Evolutionary conservation across 53 echinoderm and acorn worm genomes (phyloP).

Genomic region (Echinometra lucunter): DNA sequence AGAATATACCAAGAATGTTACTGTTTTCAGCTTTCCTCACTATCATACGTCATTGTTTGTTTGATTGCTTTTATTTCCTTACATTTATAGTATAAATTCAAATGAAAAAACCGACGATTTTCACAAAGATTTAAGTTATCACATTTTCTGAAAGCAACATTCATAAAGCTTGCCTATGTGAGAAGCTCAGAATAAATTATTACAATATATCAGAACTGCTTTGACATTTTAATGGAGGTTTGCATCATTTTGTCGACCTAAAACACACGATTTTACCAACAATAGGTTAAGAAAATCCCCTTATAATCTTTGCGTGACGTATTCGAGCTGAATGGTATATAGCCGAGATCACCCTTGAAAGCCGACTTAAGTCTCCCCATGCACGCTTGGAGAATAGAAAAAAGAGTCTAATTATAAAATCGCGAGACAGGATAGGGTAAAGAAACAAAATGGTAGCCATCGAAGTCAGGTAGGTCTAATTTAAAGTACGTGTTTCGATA

Average conservation of each 20-base stretch:
- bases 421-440: constrained; percentile 1
- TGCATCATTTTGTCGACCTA: neutral
- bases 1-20: too few relatives aligned
- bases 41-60: too few relatives aligned
- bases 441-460: constrained; percentile 18
- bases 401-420: constrained; percentile 40
- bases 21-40: too few relatives aligned
- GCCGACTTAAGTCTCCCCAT: constrained; percentile 34
- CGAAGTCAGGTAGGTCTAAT: constrained; percentile 35
- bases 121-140: neutral
- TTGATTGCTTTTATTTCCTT: too few relatives aligned
- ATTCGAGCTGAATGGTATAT: neutral
- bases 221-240: neutral
- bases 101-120: too few relatives aligned
- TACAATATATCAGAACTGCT: neutral
- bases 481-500: constrained; percentile 38
- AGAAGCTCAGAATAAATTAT: neutral
- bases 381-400: constrained; percentile 36
- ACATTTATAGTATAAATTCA: too few relatives aligned
- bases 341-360: constrained; percentile 19
- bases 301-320: constrained; percentile 37
- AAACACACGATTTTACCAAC: neutral
- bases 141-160: neutral
- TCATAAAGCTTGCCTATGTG: neutral
- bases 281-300: constrained; percentile 35